Conservation (phyloP, 2,888 invertebrate genomes). For the Abrostola triplasia region DNA sequence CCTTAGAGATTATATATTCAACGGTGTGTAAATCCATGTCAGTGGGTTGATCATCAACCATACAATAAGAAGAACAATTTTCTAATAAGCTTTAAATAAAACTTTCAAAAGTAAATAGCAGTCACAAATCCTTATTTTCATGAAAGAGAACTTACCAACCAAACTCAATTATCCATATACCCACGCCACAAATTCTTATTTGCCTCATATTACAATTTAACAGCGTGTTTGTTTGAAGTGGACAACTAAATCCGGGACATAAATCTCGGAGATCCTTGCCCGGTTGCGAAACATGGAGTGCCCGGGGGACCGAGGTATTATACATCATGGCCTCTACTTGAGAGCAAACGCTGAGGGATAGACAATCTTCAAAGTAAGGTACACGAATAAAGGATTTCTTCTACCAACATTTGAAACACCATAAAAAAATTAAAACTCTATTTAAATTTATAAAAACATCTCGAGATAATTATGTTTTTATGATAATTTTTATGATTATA, state of each 20-base stretch:
- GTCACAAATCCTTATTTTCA: background rate
- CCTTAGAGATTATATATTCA: too few relatives aligned
- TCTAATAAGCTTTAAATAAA: background rate
- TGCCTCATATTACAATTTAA: conserved; percentile 58
- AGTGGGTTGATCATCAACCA: too few relatives aligned
- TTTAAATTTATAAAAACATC: too few relatives aligned
- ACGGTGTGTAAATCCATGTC: too few relatives aligned
- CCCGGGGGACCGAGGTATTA: conserved; percentile 62
- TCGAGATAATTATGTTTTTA: too few relatives aligned
- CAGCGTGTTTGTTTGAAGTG: conserved; percentile 74
- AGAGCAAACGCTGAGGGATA: conserved; percentile 53
- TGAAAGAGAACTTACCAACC: background rate
- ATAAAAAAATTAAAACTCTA: too few relatives aligned
- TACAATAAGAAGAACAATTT: too few relatives aligned
- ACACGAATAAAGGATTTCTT: conserved; percentile 8
- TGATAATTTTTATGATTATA: too few relatives aligned
- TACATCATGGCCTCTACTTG: conserved; percentile 72
- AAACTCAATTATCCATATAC: background rate
- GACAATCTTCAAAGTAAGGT: conserved; percentile 41
- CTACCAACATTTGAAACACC: background rate
- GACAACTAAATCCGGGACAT: conserved; percentile 67
- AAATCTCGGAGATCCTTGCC: conserved; percentile 63
- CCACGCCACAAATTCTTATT: conserved; percentile 26
- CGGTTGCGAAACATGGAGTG: conserved; percentile 57
- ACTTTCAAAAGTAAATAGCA: background rate